phyloP scores from a whole-genome alignment of 2,888 invertebrate species.

The Melinaea marsaeus region DNA sequence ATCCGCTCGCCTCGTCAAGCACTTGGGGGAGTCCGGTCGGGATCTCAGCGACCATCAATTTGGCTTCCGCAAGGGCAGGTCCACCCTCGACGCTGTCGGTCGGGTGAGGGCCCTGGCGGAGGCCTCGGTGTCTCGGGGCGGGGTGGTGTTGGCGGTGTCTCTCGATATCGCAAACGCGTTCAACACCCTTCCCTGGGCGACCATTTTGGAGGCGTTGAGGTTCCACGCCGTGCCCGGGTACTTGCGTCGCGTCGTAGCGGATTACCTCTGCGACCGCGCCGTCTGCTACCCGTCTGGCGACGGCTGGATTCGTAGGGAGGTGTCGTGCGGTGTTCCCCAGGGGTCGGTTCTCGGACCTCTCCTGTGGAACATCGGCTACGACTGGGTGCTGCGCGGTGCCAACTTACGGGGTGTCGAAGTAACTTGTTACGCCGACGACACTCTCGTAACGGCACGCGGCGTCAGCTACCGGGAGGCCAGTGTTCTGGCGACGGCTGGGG shows the following conservation, averaged over 20 bases:
- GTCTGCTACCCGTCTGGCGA: too few relatives aligned
- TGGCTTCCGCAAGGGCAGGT: slow-evolving; percentile 7
- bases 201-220: slow-evolving; percentile 31
- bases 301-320: too few relatives aligned
- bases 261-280: too few relatives aligned
- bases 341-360: too few relatives aligned
- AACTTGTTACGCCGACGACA: background rate
- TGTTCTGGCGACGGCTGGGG: background rate
- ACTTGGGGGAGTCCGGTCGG: slow-evolving; percentile 19
- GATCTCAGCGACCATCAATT: slow-evolving; percentile 10
- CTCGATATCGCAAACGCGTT: slow-evolving; percentile 36
- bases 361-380: too few relatives aligned
- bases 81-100: slow-evolving; percentile 21
- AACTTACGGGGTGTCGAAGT: too few relatives aligned
- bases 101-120: slow-evolving; percentile 15
- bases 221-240: slow-evolving; percentile 30
- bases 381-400: too few relatives aligned
- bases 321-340: too few relatives aligned
- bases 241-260: slow-evolving; percentile 6
- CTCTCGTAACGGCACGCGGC: background rate
- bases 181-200: slow-evolving; percentile 31
- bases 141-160: slow-evolving; percentile 30
- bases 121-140: slow-evolving; percentile 20
- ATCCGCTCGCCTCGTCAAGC: slow-evolving; percentile 18
- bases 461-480: background rate